These are phyloP conservation scores for Diogma glabrata DNA, from an alignment of 2,888 invertebrate species.

Conservation along the genomic window DNA sequence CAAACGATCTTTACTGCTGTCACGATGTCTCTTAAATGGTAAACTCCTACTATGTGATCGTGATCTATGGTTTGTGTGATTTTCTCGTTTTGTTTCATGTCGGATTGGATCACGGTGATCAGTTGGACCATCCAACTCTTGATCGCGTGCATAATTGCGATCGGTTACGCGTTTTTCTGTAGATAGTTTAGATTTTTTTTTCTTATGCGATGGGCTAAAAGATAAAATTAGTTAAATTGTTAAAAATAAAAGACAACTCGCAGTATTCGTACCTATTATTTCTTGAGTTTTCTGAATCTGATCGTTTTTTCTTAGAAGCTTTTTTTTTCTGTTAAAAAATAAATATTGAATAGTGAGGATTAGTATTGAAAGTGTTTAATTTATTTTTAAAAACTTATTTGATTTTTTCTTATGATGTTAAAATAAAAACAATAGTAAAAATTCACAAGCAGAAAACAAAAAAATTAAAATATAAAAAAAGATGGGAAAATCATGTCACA, in stretches of 20 bases:
- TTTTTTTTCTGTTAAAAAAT: conserved; percentile 42
- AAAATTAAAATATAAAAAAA: no score
- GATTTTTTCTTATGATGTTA: no score
- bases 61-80: not conserved
- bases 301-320: conserved; percentile 43
- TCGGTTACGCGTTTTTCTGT: not conserved
- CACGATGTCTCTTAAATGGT: not conserved
- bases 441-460: no score
- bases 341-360: no score
- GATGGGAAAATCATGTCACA: no score
- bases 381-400: no score
- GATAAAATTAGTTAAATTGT: not conserved
- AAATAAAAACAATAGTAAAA: no score
- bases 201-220: not conserved
- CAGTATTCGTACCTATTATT: conserved; percentile 20
- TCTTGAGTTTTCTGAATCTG: conserved; percentile 42
- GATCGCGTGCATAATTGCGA: not conserved
- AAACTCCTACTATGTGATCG: not conserved
- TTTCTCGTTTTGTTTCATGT: not conserved
- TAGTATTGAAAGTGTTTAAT: no score
- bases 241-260: not conserved
- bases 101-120: not conserved
- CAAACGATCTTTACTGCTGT: not conserved
- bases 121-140: not conserved
- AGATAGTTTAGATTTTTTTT: not conserved